phyloP scores from a whole-genome alignment of 2,888 invertebrate genomes.

The Leucophenga montana region DNA sequence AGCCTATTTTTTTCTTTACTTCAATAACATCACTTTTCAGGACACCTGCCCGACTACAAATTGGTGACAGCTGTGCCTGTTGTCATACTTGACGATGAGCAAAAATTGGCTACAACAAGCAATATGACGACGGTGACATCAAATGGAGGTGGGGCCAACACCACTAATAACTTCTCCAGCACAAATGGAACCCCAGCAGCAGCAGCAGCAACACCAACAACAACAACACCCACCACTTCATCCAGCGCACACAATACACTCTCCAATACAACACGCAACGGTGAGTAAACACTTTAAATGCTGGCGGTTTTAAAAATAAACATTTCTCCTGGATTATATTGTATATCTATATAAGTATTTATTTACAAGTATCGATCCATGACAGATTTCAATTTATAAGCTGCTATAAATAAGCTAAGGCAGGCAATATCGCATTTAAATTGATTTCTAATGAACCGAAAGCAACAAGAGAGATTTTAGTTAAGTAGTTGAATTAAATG shows the following conservation, averaged over 20 bases:
- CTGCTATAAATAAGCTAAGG: conserved; percentile 19
- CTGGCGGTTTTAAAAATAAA: conserved; percentile 14
- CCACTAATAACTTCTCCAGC: no score
- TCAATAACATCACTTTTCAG: background rate
- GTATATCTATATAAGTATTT: background rate
- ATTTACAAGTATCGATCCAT: background rate
- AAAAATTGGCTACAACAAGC: conserved; percentile 47
- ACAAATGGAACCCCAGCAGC: conserved; percentile 3
- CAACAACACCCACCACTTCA: conserved; percentile 38
- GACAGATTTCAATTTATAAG: background rate
- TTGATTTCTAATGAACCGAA: conserved; percentile 21
- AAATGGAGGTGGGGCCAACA: no score
- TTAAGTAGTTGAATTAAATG: background rate
- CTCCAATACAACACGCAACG: conserved; percentile 53
- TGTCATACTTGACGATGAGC: conserved; percentile 82
- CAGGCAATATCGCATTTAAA: conserved; percentile 1
- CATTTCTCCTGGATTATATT: background rate
- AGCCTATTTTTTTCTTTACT: background rate
- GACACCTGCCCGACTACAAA: conserved; percentile 77
- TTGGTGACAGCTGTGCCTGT: conserved; percentile 85
- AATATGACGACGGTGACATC: background rate
- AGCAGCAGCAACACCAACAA: conserved; percentile 28
- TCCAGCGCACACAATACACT: conserved; percentile 40
- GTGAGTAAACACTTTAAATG: conserved; percentile 38
- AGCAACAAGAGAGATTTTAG: conserved; percentile 1